These are phyloP conservation scores for Chionoecetes opilio DNA, from an alignment of 1,140 invertebrate genomes.

Conservation along the genomic window DNA sequence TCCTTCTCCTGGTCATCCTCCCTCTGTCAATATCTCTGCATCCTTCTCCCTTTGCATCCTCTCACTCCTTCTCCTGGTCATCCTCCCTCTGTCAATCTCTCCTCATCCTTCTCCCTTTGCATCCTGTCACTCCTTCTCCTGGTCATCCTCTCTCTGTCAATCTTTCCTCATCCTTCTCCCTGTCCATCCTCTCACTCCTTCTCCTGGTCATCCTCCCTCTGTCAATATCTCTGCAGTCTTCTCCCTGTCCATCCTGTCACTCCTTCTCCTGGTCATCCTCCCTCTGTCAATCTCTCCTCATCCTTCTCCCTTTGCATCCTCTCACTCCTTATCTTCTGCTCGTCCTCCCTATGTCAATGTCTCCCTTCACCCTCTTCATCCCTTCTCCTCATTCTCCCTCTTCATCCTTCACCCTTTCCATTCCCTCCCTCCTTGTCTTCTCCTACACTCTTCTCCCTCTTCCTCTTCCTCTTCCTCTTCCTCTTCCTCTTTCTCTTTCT, in stretches of 20 bases:
- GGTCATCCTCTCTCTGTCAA: neutral
- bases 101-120: neutral
- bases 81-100: neutral
- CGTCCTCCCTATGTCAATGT: neutral
- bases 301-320: neutral
- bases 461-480: neutral
- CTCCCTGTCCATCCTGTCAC: neutral
- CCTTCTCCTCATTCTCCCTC: neutral
- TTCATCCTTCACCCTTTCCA: neutral
- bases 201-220: neutral
- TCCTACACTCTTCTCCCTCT: neutral
- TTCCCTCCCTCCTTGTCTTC: neutral
- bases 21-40: too few species aligned
- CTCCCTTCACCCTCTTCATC: neutral
- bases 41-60: neutral
- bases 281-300: neutral
- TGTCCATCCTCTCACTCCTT: neutral
- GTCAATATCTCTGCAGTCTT: neutral
- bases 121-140: neutral
- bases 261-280: neutral
- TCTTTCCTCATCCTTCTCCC: neutral
- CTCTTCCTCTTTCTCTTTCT: neutral
- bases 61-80: neutral
- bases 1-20: too few species aligned
- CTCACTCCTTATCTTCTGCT: neutral